Percentiles rank a stretch among this genome's conserved stretches.
These are phyloP conservation scores for Cordylochernes scorpioides DNA, from an alignment of 2,888 invertebrate species.

Conservation along the genomic window DNA sequence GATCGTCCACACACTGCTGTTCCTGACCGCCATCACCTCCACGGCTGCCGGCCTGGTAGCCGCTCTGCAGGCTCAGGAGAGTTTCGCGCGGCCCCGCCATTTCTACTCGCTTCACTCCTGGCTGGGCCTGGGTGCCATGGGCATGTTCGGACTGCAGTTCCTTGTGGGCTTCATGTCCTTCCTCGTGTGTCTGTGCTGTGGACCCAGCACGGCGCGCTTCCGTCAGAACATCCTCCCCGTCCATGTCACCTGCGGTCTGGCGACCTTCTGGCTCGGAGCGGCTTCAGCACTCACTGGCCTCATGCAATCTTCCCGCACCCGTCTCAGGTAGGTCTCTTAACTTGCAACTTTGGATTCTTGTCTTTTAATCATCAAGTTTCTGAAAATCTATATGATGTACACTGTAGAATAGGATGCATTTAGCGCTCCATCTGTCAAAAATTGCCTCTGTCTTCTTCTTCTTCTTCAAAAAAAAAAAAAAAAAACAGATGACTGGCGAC, in stretches of 20 bases:
- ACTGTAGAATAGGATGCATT: too few species aligned
- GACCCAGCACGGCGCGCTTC: slow-evolving; percentile 49
- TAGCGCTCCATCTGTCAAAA: too few species aligned
- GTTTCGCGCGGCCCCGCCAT: slow-evolving; percentile 26
- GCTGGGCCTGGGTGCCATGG: slow-evolving; percentile 59
- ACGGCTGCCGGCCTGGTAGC: slow-evolving; percentile 55
- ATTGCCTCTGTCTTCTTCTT: too few species aligned
- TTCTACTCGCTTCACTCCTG: slow-evolving; percentile 68
- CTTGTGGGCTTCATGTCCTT: slow-evolving; percentile 53
- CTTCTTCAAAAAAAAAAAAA: too few species aligned
- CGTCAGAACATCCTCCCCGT: slow-evolving; percentile 54
- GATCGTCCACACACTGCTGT: slow-evolving; percentile 55
- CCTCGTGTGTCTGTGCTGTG: slow-evolving; percentile 54
- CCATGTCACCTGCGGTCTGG: slow-evolving; percentile 54
- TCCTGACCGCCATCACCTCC: slow-evolving; percentile 53
- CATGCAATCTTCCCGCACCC: slow-evolving; percentile 52
- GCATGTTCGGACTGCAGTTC: slow-evolving; percentile 54
- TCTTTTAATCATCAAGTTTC: too few species aligned
- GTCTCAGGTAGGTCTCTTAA: too few species aligned
- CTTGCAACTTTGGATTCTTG: too few species aligned
- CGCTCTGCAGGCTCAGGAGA: slow-evolving; percentile 49
- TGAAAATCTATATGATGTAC: too few species aligned
- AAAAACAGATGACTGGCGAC: too few species aligned
- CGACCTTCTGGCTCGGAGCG: slow-evolving; percentile 52
- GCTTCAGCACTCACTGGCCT: slow-evolving; percentile 53